Conservation (phyloP, 2,113 vertebrate genomes). For the Caretta caretta region DNA sequence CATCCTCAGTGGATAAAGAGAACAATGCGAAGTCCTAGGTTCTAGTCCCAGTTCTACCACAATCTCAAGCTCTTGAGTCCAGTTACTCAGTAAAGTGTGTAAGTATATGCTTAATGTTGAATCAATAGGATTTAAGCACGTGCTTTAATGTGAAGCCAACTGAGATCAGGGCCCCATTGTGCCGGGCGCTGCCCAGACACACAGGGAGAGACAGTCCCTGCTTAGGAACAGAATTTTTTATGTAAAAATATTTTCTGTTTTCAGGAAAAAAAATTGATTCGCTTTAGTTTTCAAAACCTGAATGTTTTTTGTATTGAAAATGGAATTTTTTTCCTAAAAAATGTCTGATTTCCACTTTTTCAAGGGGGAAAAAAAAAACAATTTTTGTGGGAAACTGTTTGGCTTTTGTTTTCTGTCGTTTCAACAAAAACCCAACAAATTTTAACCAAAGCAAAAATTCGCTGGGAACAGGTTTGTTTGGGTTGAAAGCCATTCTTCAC, state of each 20-base stretch:
- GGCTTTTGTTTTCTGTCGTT: neutral
- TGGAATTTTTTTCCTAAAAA: neutral
- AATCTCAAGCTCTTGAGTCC: too few relatives aligned
- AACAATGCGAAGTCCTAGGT: too few relatives aligned
- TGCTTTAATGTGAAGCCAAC: too few relatives aligned
- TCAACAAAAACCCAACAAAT: neutral
- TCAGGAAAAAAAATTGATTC: neutral
- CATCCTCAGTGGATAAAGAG: too few relatives aligned
- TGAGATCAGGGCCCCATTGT: too few relatives aligned
- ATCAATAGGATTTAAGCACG: too few relatives aligned
- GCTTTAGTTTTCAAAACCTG: neutral
- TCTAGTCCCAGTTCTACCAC: too few relatives aligned
- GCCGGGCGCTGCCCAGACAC: too few relatives aligned
- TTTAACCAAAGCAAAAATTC: neutral
- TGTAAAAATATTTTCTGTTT: neutral
- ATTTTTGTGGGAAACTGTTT: neutral
- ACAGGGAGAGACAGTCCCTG: too few relatives aligned
- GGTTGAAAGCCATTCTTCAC: neutral
- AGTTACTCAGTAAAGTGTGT: too few relatives aligned
- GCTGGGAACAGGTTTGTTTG: neutral
- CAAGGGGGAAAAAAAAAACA: neutral
- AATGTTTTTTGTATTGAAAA: neutral
- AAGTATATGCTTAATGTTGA: too few relatives aligned
- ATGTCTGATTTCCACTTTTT: neutral
- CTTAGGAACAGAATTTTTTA: neutral